Evolutionary conservation across 2,797 vertebrate species (phyloP), one percentile per base, ranked within the genome.

Genomic region (Protonibea diacanthus): DNA sequence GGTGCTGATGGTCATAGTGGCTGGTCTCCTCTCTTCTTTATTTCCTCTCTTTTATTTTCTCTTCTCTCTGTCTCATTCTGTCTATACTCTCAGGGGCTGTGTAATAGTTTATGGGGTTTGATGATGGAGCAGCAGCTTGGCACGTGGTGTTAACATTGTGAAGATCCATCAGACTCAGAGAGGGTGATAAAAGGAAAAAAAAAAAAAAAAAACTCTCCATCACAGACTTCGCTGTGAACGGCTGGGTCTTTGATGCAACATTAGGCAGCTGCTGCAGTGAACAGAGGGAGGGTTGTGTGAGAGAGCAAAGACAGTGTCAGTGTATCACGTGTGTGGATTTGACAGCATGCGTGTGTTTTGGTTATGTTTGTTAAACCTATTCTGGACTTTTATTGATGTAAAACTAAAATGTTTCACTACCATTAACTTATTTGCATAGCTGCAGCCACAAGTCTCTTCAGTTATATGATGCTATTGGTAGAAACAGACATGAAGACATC

Each of bases 191-290:
- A 56, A 51, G 52, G 20, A 23, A 57, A 14, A 44, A 40, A 56
- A 27, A 1, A 27, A 1, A 1, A 1, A 27, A 25, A 17, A 47
- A 71, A 58, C 33, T 58, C 76, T 72, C 53, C 74, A 75, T 86
- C 71, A 75, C 63, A 74, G 64, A 67, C 69, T 57, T 48, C 3
- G 27, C 71, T 62, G 55, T 80, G 75, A 90, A 58, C 73, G 74
- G 57, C 71, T 59, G 67, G 58, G 51, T 67, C 79, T 89, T 78
- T 87, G 77, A 86, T 77, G 83, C 80, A 82, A 83, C 83, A 84
- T 89, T 89, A 88, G 78, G 81, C 87, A 83, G 84, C 82, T 63
- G 74, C 81, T 83, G 86, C 76, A 75, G 82, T 21, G 67, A 69
- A 76, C 71, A 66, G 67, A 62, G 68, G 74, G 80, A 53, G 72